These are phyloP conservation scores for Metalampra italica DNA, from an alignment of 2,888 invertebrate species.

Conservation along the genomic window DNA sequence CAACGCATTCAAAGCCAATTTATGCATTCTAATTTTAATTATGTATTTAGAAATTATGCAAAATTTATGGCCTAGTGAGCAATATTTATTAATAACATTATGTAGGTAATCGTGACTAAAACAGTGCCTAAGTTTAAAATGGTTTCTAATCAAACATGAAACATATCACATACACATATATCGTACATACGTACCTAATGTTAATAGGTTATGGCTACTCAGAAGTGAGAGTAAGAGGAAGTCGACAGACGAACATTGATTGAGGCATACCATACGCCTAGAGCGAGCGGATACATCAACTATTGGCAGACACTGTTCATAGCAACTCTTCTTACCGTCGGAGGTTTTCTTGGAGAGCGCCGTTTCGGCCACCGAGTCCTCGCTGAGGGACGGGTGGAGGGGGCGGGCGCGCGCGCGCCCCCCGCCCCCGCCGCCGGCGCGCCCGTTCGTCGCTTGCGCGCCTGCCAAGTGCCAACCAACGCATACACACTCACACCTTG, in stretches of 20 bases:
- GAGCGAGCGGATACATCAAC: conserved; percentile 41
- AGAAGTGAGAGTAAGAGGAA: conserved; percentile 60
- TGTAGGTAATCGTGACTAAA: neutral
- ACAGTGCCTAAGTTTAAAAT: conserved; percentile 9
- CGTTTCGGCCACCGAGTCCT: conserved; percentile 89
- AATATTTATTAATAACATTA: neutral
- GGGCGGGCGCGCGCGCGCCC: conserved; percentile 45
- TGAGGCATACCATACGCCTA: conserved; percentile 29
- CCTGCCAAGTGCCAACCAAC: conserved; percentile 76
- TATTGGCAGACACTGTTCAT: conserved; percentile 27
- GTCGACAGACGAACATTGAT: conserved; percentile 47
- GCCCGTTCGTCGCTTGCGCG: conserved; percentile 69
- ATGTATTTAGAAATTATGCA: neutral
- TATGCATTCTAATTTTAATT: neutral
- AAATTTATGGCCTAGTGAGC: neutral
- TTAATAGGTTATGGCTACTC: conserved; percentile 27
- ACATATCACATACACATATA: conserved; percentile 15
- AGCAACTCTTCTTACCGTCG: conserved; percentile 83
- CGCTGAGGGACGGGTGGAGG: conserved; percentile 85
- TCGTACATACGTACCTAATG: conserved; percentile 1
- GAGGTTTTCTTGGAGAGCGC: conserved; percentile 89
- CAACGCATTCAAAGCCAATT: neutral
- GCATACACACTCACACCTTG: conserved; percentile 45
- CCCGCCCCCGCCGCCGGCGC: no score
- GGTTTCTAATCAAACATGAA: conserved; percentile 11